These are phyloP conservation scores for Zelleria hepariella DNA, from an alignment of 2,888 invertebrate genomes.

Conservation along the genomic window DNA sequence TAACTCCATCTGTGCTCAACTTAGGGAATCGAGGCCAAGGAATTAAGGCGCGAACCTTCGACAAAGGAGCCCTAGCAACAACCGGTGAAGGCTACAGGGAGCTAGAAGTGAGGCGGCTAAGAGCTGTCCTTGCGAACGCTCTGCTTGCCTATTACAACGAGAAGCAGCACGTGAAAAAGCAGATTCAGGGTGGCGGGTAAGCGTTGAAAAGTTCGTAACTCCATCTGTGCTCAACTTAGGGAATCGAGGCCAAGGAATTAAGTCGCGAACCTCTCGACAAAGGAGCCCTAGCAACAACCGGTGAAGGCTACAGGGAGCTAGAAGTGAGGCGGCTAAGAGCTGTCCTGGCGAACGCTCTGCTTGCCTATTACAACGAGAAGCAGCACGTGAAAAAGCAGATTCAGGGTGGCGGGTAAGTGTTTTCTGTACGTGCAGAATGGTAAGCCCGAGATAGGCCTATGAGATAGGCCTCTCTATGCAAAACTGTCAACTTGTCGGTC, in stretches of 20 bases:
- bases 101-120: conserved; percentile 83
- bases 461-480: too few species aligned
- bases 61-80: conserved; percentile 57
- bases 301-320: conserved; percentile 78
- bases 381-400: conserved; percentile 96
- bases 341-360: conserved; percentile 81
- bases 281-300: conserved; percentile 56
- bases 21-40: too few species aligned
- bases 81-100: conserved; percentile 77
- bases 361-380: conserved; percentile 91
- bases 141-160: conserved; percentile 91
- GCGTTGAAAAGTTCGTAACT: conserved; percentile 12
- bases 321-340: conserved; percentile 86
- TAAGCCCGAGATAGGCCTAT: too few species aligned
- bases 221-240: background rate
- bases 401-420: conserved; percentile 83
- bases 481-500: too few species aligned
- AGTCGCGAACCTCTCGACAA: too few species aligned
- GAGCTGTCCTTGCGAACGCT: conserved; percentile 81
- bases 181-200: conserved; percentile 88
- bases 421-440: too few species aligned
- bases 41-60: too few species aligned
- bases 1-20: background rate
- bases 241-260: too few species aligned
- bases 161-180: conserved; percentile 95